phyloP scores from a whole-genome alignment of 2,113 vertebrate genomes.

The Lepus americanus region DNA sequence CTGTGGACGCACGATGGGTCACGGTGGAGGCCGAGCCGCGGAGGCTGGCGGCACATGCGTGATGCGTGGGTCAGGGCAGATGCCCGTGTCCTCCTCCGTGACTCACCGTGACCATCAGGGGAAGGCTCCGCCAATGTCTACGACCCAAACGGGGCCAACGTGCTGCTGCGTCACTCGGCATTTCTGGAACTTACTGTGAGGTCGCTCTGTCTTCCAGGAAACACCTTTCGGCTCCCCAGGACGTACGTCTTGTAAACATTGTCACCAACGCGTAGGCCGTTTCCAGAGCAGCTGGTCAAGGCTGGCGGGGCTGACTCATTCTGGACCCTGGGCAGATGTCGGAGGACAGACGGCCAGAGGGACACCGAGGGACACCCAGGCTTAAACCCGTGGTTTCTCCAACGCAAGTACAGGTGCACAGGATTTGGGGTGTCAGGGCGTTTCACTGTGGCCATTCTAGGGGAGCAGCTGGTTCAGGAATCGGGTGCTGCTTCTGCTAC shows the following conservation, averaged over 20 bases:
- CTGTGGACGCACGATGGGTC: too few species aligned
- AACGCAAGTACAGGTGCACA: too few species aligned
- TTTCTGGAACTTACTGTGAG: background rate
- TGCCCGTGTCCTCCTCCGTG: slow-evolving; percentile 3
- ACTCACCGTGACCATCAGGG: background rate
- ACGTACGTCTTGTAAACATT: background rate
- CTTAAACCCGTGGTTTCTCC: background rate
- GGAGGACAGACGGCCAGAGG: background rate
- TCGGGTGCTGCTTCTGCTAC: accelerated
- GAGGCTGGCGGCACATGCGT: background rate
- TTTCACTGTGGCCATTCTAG: background rate
- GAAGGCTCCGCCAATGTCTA: background rate
- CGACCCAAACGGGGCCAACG: background rate
- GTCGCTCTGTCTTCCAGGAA: slow-evolving; percentile 10
- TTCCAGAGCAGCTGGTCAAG: background rate
- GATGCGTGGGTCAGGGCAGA: background rate
- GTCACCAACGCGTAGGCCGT: background rate
- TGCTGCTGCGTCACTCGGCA: background rate
- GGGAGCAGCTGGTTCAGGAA: background rate
- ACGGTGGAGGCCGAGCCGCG: too few species aligned
- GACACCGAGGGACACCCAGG: accelerated
- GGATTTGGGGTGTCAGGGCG: too few species aligned
- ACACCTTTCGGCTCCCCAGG: slow-evolving; percentile 9
- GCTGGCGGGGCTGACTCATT: background rate
- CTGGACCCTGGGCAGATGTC: too few species aligned